Percentiles rank a stretch among this genome's conserved stretches.
Conservation (phyloP, 1,140 invertebrate species). For the Callitettix versicolor region DNA sequence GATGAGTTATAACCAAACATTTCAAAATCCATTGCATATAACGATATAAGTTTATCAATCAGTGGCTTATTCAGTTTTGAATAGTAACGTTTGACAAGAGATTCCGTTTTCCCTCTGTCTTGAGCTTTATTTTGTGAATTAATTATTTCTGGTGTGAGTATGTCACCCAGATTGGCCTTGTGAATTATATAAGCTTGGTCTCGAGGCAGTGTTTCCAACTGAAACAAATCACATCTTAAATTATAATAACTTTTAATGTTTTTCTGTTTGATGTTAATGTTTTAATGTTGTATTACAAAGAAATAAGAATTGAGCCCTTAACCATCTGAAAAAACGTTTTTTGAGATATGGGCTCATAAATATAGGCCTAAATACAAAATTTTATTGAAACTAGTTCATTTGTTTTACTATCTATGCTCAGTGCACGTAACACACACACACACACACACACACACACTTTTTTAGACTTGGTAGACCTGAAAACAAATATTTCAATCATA, state of each 20-base stretch:
- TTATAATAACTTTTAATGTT: constrained; percentile 26
- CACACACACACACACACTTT: no score
- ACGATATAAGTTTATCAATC: constrained; percentile 62
- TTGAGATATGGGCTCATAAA: no score
- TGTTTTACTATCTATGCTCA: no score
- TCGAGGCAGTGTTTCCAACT: constrained; percentile 40
- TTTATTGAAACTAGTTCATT: no score
- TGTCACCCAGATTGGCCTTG: constrained; percentile 55
- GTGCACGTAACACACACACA: no score
- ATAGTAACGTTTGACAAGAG: constrained; percentile 60
- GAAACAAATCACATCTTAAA: no score
- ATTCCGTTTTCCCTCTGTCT: constrained; percentile 46
- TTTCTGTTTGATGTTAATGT: constrained; percentile 64
- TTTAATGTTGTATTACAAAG: neutral
- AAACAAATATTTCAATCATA: no score
- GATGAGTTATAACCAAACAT: constrained; percentile 59
- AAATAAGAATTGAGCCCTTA: no score
- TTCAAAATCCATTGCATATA: constrained; percentile 77
- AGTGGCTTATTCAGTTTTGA: constrained; percentile 59
- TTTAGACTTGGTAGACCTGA: no score
- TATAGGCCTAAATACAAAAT: no score
- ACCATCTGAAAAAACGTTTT: no score
- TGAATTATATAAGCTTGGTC: constrained; percentile 76
- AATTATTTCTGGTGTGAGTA: constrained; percentile 65
- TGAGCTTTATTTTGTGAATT: constrained; percentile 52